Evolutionary conservation across 2,113 vertebrate genomes (phyloP), one percentile per base, ranked within the genome.

Genomic region (Syngnathus scovelli): DNA sequence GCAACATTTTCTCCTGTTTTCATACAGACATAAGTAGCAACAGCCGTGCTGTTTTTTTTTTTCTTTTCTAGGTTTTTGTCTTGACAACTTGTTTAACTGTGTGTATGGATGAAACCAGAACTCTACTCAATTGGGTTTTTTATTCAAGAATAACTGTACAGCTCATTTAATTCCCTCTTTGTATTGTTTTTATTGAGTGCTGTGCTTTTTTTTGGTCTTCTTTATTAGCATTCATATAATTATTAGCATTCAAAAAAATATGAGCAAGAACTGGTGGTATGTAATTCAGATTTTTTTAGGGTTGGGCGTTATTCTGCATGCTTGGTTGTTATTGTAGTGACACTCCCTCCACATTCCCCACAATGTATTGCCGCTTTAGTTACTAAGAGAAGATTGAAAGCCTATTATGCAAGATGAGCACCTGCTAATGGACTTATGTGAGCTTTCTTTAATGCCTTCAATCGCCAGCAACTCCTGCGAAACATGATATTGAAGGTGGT

Each of bases 321-420:
- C 9, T 39, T 39, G 7, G 9, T 4, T 46, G 54, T 33, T 16
- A 11, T 39, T 69, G 62, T 13, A 11, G 59, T 59, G 41, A 56
- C 10, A 11, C 60, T 44, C 67, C 12, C 60, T 44, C 67, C 12
- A 19, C 59, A 71, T 69, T 71, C 55, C 60, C 70, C 64, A 64
- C 33, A 48, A 33, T 55, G 61, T 52, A 41, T 7, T 59, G 41
- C 66, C 37, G 38, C 56, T 43, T 56, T 67, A 70, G 73, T 71
- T 68, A 71, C 73, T 49, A 38, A 27, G 38, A n/a, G 39, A 36
- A 7, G 15, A 37, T 67, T 52, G 27, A 67, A 6, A 43, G 75
- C 58, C 74, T 49, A 64, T 78, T 71, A 76, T 67, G 56, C 44
- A 64, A 64, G 43, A 74, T 75, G 67, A 75, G 48, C 66, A 64